Conservation (phyloP, 2,113 vertebrate species). For the Dromiciops gliroides region DNA sequence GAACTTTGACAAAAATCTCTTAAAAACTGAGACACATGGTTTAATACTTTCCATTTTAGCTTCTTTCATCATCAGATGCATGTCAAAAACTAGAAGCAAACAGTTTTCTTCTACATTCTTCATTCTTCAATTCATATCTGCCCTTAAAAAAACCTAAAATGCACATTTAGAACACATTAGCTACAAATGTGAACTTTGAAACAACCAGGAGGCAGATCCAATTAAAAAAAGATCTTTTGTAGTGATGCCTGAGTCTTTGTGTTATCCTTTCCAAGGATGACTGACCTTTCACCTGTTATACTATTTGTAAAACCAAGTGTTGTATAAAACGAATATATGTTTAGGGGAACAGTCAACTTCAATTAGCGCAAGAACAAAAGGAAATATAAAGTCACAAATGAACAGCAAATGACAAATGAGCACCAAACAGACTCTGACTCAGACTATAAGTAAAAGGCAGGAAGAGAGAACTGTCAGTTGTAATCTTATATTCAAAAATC, state of each 20-base stretch:
- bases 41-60: not conserved
- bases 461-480: conserved; percentile 25
- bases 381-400: conserved; percentile 13
- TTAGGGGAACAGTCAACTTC: conserved; percentile 5
- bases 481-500: conserved; percentile 31
- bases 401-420: conserved; percentile 5
- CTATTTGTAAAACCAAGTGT: conserved; percentile 1
- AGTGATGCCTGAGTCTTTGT: conserved; percentile 3
- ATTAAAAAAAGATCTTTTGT: conserved; percentile 27
- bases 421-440: conserved; percentile 5
- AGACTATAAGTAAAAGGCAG: conserved; percentile 31
- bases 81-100: conserved; percentile 18
- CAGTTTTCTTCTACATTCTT: not conserved
- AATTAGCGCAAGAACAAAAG: conserved; percentile 37
- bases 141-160: conserved; percentile 20
- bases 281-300: not conserved
- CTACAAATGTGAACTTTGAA: not conserved
- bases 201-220: not conserved
- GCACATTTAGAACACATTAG: conserved; percentile 32
- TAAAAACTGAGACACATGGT: not conserved
- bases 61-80: not conserved
- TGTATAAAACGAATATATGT: not conserved
- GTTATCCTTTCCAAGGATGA: conserved; percentile 24
- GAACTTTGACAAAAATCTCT: not conserved
- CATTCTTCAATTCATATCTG: not conserved